Evolutionary conservation across 2,797 vertebrate species (phyloP), one percentile per base, ranked within the genome.

Genomic region (Garrulus glandarius): DNA sequence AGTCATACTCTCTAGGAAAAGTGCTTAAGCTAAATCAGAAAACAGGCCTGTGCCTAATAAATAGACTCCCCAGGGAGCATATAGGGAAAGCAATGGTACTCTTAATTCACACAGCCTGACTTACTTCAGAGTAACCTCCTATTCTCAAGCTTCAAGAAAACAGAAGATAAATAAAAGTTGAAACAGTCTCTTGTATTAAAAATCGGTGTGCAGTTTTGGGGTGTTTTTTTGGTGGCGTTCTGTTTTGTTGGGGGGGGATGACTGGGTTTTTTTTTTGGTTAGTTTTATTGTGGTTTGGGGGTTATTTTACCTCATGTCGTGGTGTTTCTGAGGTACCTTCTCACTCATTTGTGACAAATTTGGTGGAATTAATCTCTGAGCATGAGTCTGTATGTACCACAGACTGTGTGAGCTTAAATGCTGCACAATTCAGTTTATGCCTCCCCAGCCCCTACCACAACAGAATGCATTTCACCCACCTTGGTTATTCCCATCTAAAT

Each of bases 1-100:
- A 67, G 49, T 74, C 26, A 4, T 46, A 34, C 74, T 87, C 56
- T 63, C 41, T 77, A 87, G 82, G 82, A 92, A 68, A 71, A 89
- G 78, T 64, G 76, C 82, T 92, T 71, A 64, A 92, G 64, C 71
- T 93, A 89, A 95, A 89, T 89, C 87, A 85, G 75, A 93, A 87
- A 87, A 56, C 78, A 77, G 87, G 46, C 61, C 84, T 75, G 34
- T 94, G 89, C 53, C 84, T 95, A 91, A 92, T 92, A 96, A 84
- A 89, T 52, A 44, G 52, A 52, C 29, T 89, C 91, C 71, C 34
- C 2, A 2, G 82, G 53, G 93, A 92, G 60, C 59, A 46, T 87
- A 34, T 20, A 68, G 78, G 60, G 85, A 74, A 77, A 70, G 68
- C 88, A 84, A 34, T 56, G 53, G 49, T 57, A 39, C 59, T 95